These are phyloP conservation scores for Pantherophis alleghaniensis DNA, from an alignment of 2,797 vertebrate species.

Conservation along the genomic window DNA sequence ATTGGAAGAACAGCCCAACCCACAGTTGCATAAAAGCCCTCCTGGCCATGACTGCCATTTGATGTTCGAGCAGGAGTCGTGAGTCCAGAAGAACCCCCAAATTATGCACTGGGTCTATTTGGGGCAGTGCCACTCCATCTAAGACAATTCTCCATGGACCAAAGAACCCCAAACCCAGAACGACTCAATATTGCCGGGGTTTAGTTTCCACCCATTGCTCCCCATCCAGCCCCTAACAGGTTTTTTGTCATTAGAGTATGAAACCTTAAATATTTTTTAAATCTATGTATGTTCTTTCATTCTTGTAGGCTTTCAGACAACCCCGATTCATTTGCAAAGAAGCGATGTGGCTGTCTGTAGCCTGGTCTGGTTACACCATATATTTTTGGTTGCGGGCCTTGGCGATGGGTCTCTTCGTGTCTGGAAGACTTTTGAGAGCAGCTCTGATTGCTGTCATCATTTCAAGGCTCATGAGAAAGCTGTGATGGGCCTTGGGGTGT, in stretches of 20 bases:
- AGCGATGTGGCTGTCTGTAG: slow-evolving; percentile 66
- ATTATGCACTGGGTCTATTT: background rate
- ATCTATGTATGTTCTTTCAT: background rate
- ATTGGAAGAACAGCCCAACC: background rate
- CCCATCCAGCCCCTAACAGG: too few relatives aligned
- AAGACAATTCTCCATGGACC: background rate
- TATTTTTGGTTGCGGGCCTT: slow-evolving; percentile 73
- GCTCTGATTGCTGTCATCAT: slow-evolving; percentile 52
- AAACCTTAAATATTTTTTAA: background rate
- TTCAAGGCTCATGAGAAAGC: slow-evolving; percentile 64
- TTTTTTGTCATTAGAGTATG: too few relatives aligned
- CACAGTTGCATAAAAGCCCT: too few relatives aligned
- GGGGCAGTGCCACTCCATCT: too few relatives aligned
- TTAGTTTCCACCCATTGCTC: too few relatives aligned
- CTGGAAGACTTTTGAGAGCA: slow-evolving; percentile 65
- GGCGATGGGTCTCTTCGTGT: slow-evolving; percentile 73
- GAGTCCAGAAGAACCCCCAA: background rate
- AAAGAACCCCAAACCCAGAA: background rate
- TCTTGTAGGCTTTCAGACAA: slow-evolving; percentile 33
- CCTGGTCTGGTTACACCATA: slow-evolving; percentile 74
- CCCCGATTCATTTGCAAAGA: slow-evolving; percentile 41
- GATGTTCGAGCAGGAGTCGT: too few relatives aligned
- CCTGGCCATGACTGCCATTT: background rate
- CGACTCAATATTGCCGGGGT: background rate
- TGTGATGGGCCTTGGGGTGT: slow-evolving; percentile 77